These are phyloP conservation scores for Diceros bicornis DNA, from an alignment of 2,797 vertebrate species.

Conservation along the genomic window DNA sequence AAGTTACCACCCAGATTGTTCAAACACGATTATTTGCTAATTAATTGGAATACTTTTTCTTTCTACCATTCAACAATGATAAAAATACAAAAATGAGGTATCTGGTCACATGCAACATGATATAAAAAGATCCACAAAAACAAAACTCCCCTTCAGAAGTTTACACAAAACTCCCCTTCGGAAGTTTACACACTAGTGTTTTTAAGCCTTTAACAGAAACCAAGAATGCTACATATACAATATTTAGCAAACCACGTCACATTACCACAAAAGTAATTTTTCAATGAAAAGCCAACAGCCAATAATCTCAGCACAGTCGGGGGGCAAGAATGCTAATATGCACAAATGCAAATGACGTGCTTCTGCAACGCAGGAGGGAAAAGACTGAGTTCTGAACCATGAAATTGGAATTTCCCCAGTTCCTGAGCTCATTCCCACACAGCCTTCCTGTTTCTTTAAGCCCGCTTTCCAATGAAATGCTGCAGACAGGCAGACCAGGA, in stretches of 20 bases:
- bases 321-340: neutral
- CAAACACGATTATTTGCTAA: constrained; percentile 24
- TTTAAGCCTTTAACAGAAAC: constrained; percentile 73
- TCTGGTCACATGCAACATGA: constrained; percentile 85
- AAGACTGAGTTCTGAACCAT: constrained; percentile 55
- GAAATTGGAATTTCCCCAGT: neutral
- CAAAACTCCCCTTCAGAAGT: constrained; percentile 39
- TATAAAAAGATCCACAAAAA: constrained; percentile 73
- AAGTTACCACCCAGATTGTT: constrained; percentile 70
- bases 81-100: constrained; percentile 76
- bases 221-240: constrained; percentile 10
- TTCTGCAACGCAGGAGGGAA: constrained; percentile 79
- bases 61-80: constrained; percentile 62
- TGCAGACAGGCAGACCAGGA: neutral
- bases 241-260: constrained; percentile 67
- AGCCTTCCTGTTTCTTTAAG: constrained; percentile 18
- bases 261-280: constrained; percentile 36
- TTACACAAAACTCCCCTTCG: constrained; percentile 66
- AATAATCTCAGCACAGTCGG: neutral
- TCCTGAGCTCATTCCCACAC: neutral
- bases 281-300: constrained; percentile 69
- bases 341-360: constrained; percentile 59
- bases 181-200: neutral
- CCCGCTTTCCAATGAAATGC: constrained; percentile 28
- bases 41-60: constrained; percentile 55